Percentiles rank a stretch among this genome's conserved stretches.
Conservation (phyloP, 2,888 invertebrate species). For the Pristionchus maxplancki region DNA sequence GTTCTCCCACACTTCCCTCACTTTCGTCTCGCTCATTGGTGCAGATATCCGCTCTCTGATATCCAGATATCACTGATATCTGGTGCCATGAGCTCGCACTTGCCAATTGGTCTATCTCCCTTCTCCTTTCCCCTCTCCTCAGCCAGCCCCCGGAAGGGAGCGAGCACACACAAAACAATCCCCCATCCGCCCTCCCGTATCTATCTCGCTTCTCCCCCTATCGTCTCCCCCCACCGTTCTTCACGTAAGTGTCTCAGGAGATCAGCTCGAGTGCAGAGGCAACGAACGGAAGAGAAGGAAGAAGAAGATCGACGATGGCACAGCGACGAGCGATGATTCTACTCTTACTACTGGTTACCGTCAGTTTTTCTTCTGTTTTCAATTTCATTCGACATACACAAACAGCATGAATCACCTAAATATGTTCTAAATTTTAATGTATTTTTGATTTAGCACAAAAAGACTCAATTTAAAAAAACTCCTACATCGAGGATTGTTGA, state of each 20-base stretch:
- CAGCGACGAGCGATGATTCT: not conserved
- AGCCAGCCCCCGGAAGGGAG: not conserved
- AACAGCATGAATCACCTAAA: too few species aligned
- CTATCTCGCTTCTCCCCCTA: not conserved
- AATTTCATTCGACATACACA: not conserved
- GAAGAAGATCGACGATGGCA: not conserved
- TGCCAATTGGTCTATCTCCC: not conserved
- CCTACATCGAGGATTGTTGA: not conserved
- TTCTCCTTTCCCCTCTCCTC: not conserved
- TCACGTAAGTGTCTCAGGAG: conserved; percentile 18
- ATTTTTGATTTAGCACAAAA: too few species aligned
- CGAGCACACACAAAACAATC: conserved; percentile 34
- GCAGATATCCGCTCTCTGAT: not conserved
- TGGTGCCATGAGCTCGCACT: not conserved
- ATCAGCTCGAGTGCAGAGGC: conserved; percentile 21
- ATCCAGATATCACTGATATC: conserved; percentile 10
- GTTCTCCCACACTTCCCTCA: not conserved
- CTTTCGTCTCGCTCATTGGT: not conserved
- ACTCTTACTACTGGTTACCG: not conserved
- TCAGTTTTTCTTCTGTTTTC: not conserved
- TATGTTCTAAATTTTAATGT: too few species aligned
- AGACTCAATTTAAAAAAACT: too few species aligned
- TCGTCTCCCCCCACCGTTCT: not conserved
- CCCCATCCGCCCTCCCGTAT: conserved; percentile 7
- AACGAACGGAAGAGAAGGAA: conserved; percentile 7